Evolutionary conservation across 2,797 vertebrate genomes (phyloP), one percentile per base, ranked within the genome.

Genomic region (Benthosema pterotum): DNA sequence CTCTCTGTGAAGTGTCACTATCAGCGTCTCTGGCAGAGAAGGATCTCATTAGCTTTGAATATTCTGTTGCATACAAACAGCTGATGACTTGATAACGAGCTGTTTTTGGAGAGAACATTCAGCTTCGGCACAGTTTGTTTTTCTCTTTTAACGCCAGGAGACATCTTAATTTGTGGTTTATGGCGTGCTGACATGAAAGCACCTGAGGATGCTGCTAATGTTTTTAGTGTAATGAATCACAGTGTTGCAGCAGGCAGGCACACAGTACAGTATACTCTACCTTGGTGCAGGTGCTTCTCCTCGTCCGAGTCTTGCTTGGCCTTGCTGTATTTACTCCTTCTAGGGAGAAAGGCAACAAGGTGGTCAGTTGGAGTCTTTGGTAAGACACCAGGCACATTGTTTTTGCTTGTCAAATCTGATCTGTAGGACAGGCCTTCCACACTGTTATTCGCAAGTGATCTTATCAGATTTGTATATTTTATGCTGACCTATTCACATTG

Each of bases 271-370:
- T 62, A 54, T 7, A 19, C 63, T 60, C 78, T 94, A 98, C 97
- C 97, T 96, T 97, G 94, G 84, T 98, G 96, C 81, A 97, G 84
- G 84, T 97, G 96, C 53, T 99, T 99, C 83, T 98, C 97, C 80
- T 99, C 97, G 42, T 98, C 96, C 0, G 96, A 95, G 85, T 98
- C 95, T 85, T 98, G 97, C 88, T 99, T 99, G 32, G 97, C 97
- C 72, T 98, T 98, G 87, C 96, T 99, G 93, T 99, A 98, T 67
- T 98, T 98, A 87, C 95, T 97, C 84, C 96, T 94, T 87, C 97
- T 99, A 85, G 77, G 78, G 79, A 65, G 38, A 75, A 68, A 90
- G 85, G 72, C 48, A 83, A 42, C 53, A 75, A 53, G 55, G 50
- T 14, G 57, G 70, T 89, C 75, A 85, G 71, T 63, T 47, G 42